These are phyloP conservation scores for Ctenosaura bakeri DNA, from an alignment of 2,797 vertebrate genomes.

Conservation along the genomic window DNA sequence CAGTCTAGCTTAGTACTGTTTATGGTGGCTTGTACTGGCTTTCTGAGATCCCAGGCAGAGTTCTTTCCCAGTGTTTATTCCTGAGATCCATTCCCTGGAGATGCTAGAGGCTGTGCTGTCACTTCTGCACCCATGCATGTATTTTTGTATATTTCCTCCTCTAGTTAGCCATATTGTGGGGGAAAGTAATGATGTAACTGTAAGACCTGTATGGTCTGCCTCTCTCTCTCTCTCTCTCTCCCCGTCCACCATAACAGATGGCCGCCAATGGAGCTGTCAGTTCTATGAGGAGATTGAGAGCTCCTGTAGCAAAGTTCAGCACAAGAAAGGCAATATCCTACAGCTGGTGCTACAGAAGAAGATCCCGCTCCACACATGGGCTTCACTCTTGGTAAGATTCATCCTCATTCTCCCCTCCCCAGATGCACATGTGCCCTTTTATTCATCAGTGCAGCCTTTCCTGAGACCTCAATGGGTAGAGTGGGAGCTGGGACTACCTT, in stretches of 20 bases:
- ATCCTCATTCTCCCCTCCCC: not conserved
- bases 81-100: not conserved
- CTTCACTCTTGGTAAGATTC: conserved; percentile 88
- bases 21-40: not conserved
- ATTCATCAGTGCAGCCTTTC: not conserved
- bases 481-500: not conserved
- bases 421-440: not conserved
- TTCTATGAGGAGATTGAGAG: conserved; percentile 94
- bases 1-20: not conserved
- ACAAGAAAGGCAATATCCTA: conserved; percentile 90
- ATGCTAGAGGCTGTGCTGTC: not conserved
- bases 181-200: not conserved
- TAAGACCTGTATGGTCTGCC: not conserved
- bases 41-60: not conserved
- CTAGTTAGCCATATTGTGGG: not conserved
- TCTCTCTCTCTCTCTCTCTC: accelerated
- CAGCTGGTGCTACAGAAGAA: conserved; percentile 95
- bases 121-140: not conserved
- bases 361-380: conserved; percentile 94
- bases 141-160: not conserved
- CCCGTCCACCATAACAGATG: conserved; percentile 80
- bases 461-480: not conserved
- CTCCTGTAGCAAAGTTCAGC: conserved; percentile 93
- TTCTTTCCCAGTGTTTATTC: not conserved
- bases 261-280: conserved; percentile 92